Evolutionary conservation across 2,113 vertebrate species (phyloP).

Genomic region (Nycticebus coucang): DNA sequence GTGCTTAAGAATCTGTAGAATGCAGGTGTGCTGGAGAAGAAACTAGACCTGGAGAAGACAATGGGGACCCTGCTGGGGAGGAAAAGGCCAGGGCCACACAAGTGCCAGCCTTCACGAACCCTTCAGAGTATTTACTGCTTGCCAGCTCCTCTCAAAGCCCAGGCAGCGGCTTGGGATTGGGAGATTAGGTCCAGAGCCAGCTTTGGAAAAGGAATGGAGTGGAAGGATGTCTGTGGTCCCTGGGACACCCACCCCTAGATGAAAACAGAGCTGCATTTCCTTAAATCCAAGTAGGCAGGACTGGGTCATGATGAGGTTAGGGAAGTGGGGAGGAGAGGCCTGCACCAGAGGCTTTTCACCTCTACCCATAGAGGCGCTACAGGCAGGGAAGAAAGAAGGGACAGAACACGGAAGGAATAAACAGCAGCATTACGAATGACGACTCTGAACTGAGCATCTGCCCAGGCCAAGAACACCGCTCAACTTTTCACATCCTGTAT

Average conservation of each 20-base stretch:
- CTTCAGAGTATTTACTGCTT: too few relatives aligned
- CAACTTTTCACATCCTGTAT: too few relatives aligned
- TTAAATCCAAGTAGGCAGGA: not conserved
- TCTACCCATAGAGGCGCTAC: too few relatives aligned
- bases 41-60: not conserved
- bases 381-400: not conserved
- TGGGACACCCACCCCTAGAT: too few relatives aligned
- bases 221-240: not conserved
- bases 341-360: fast-evolving
- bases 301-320: not conserved
- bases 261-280: not conserved
- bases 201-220: not conserved
- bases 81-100: not conserved
- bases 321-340: not conserved
- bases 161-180: not conserved
- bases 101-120: too few relatives aligned
- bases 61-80: not conserved
- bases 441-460: not conserved
- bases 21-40: not conserved
- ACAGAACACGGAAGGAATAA: not conserved
- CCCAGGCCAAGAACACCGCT: not conserved
- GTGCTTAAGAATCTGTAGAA: not conserved
- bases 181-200: not conserved
- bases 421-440: not conserved
- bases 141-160: not conserved